Evolutionary conservation across 2,113 vertebrate genomes (phyloP).

Genomic region (Myotis lucifugus): DNA sequence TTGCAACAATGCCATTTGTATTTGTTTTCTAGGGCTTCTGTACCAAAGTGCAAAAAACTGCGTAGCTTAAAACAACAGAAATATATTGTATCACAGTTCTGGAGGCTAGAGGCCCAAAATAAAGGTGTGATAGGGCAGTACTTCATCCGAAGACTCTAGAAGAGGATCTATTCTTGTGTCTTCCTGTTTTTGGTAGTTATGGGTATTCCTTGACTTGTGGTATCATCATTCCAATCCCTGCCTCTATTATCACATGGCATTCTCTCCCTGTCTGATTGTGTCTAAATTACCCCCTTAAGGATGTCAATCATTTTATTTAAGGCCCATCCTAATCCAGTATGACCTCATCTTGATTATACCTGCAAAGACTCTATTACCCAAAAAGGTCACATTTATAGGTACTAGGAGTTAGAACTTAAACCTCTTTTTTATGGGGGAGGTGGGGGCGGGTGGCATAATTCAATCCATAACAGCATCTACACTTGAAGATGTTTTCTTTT

Average conservation of each 20-base stretch:
- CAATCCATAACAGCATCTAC: neutral
- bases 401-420: neutral
- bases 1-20: neutral
- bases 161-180: neutral
- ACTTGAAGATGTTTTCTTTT: neutral
- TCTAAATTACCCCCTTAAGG: neutral
- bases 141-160: neutral
- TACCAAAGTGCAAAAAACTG: neutral
- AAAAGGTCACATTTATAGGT: neutral
- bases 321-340: neutral
- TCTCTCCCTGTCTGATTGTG: neutral
- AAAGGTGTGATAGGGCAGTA: neutral
- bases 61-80: neutral
- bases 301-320: neutral
- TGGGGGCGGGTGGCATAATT: neutral
- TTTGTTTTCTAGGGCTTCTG: neutral
- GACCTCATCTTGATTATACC: neutral
- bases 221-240: neutral
- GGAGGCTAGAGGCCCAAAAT: neutral
- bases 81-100: neutral
- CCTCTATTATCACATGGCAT: neutral
- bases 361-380: neutral
- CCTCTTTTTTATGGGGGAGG: neutral
- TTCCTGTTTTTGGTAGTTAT: neutral
- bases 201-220: neutral